Conservation (phyloP, 2,797 vertebrate genomes). For the Hyperoplus immaculatus region DNA sequence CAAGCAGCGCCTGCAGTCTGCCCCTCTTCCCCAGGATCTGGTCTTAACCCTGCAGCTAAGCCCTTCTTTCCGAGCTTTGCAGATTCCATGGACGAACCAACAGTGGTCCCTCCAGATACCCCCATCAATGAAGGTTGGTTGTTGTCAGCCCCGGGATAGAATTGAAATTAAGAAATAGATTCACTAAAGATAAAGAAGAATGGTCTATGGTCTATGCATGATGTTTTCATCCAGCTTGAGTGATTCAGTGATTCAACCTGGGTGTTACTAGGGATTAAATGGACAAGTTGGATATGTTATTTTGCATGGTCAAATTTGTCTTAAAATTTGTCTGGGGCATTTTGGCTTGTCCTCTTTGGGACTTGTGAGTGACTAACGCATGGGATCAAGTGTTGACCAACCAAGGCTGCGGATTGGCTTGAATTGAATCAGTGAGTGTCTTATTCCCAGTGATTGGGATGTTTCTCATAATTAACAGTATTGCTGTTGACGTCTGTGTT, state of each 20-base stretch:
- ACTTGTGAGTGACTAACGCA: slow-evolving; percentile 78
- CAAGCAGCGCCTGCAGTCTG: slow-evolving; percentile 56
- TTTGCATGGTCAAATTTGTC: slow-evolving; percentile 76
- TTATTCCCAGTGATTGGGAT: slow-evolving; percentile 49
- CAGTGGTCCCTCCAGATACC: slow-evolving; percentile 52
- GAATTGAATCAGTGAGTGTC: slow-evolving; percentile 52
- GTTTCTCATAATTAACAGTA: slow-evolving; percentile 70
- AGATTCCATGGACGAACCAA: slow-evolving; percentile 75
- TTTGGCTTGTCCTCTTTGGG: slow-evolving; percentile 47
- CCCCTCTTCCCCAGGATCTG: slow-evolving; percentile 75
- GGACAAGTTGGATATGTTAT: slow-evolving; percentile 11
- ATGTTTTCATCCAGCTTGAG: slow-evolving; percentile 38
- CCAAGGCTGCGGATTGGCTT: slow-evolving; percentile 64
- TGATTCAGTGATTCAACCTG: slow-evolving; percentile 47
- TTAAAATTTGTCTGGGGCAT: slow-evolving; percentile 54
- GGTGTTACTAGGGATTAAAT: slow-evolving; percentile 27
- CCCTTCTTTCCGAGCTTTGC: slow-evolving; percentile 87
- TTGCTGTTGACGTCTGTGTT: slow-evolving; percentile 63
- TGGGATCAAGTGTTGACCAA: slow-evolving; percentile 48
- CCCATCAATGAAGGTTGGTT: slow-evolving; percentile 86
- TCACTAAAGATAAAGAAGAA: slow-evolving; percentile 18
- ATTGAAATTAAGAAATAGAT: slow-evolving; percentile 40
- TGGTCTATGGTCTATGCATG: slow-evolving; percentile 53
- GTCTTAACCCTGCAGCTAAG: slow-evolving; percentile 85
- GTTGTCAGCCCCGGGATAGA: slow-evolving; percentile 61